These are phyloP conservation scores for Melanotaenia trifasciata DNA, from an alignment of 2,797 vertebrate genomes.

Conservation along the genomic window DNA sequence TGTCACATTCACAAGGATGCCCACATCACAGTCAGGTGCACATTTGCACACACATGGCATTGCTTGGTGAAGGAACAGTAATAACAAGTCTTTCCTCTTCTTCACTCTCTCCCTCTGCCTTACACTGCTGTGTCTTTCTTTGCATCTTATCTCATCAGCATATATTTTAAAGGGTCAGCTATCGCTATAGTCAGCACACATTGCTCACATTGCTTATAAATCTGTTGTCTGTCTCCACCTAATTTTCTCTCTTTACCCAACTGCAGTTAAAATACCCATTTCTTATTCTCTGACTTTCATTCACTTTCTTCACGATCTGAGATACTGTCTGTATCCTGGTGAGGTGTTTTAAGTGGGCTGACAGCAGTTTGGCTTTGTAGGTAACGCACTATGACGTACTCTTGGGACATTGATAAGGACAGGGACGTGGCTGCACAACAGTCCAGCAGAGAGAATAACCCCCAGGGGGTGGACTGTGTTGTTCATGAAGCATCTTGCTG, in stretches of 20 bases:
- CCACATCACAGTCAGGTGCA: conserved; percentile 29
- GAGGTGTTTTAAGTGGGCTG: conserved; percentile 42
- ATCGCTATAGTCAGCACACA: conserved; percentile 28
- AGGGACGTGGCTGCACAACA: conserved; percentile 44
- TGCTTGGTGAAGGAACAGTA: conserved; percentile 37
- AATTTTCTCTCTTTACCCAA: conserved; percentile 26
- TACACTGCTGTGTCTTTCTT: conserved; percentile 41
- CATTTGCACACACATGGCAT: conserved; percentile 15
- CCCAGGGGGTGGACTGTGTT: conserved; percentile 23
- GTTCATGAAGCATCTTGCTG: conserved; percentile 32
- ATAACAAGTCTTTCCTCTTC: conserved; percentile 27
- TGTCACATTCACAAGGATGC: conserved; percentile 3
- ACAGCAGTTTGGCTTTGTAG: conserved; percentile 43
- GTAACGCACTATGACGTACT: conserved; percentile 51
- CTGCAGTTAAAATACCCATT: conserved; percentile 21
- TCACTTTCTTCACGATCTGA: conserved; percentile 2
- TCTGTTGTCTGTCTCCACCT: conserved; percentile 35
- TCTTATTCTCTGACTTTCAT: conserved; percentile 25
- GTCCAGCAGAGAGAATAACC: conserved; percentile 40
- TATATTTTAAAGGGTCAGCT: conserved; percentile 61
- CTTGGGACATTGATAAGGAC: conserved; percentile 58
- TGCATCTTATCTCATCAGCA: conserved; percentile 60
- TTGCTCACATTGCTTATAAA: conserved; percentile 26
- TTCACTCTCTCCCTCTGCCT: conserved; percentile 42
- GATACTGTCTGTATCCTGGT: conserved; percentile 23